Conservation (phyloP, 2,113 vertebrate species). For the Oryzias celebensis region DNA sequence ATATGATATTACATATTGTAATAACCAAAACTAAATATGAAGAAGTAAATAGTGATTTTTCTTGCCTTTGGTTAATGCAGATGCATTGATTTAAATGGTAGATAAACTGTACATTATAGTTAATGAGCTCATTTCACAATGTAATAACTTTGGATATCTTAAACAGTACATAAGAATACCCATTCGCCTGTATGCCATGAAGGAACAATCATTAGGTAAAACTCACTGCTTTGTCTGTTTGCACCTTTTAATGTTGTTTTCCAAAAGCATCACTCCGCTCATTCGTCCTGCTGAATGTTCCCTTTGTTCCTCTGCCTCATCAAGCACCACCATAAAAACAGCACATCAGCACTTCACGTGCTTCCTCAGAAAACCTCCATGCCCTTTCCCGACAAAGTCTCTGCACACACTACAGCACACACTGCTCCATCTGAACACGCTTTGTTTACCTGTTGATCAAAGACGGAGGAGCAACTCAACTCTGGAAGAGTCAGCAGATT, state of each 20-base stretch:
- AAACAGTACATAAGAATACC: background rate
- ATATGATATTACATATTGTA: no score
- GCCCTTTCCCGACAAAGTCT: background rate
- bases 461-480: background rate
- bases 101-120: background rate
- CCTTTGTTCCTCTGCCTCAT: background rate
- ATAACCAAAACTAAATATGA: no score
- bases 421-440: background rate
- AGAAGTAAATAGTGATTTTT: no score
- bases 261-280: background rate
- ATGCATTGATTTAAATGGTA: no score
- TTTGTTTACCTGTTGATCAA: background rate
- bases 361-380: constrained; percentile 1
- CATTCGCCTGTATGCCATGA: background rate
- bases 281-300: background rate
- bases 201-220: no score
- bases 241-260: background rate
- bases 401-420: background rate
- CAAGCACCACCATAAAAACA: background rate
- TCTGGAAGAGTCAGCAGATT: background rate
- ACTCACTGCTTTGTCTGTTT: no score
- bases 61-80: no score
- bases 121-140: background rate
- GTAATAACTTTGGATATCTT: background rate
- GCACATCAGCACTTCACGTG: background rate